phyloP scores from a whole-genome alignment of 2,888 invertebrate genomes.

The Apodemia hepburni region DNA sequence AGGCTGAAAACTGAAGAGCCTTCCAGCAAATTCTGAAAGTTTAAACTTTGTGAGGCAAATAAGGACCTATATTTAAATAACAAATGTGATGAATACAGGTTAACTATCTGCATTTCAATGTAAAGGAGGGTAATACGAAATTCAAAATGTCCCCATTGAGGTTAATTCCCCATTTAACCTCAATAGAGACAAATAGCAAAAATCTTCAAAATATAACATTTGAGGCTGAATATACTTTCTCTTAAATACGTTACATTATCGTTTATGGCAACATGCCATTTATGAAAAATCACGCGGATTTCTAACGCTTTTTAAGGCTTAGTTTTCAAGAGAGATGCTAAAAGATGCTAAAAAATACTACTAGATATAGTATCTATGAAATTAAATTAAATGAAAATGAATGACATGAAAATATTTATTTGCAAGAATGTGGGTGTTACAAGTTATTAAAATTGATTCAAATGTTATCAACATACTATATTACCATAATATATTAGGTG shows the following conservation, averaged over 20 bases:
- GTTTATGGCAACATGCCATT: not conserved
- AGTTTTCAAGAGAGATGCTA: not conserved
- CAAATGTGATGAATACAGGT: not conserved
- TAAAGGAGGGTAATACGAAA: not conserved
- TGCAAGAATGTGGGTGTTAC: too few species aligned
- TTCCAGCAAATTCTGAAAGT: not conserved
- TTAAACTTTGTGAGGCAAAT: not conserved
- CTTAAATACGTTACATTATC: not conserved
- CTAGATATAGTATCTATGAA: too few species aligned
- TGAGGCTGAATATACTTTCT: not conserved
- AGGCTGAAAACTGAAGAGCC: constrained; percentile 3
- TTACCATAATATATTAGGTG: too few species aligned
- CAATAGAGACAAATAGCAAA: not conserved
- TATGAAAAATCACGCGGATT: not conserved
- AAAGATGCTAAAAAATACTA: too few species aligned
- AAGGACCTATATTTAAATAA: constrained; percentile 2
- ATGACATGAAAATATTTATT: too few species aligned
- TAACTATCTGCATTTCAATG: constrained; percentile 11
- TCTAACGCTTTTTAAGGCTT: not conserved
- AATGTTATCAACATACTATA: too few species aligned
- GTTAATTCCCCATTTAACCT: not conserved
- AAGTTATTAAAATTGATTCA: too few species aligned
- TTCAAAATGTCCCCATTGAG: not conserved
- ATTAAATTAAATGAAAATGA: too few species aligned
- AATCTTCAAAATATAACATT: not conserved